Percentiles rank a stretch among this genome's conserved stretches.
phyloP scores from a whole-genome alignment of 2,113 vertebrate genomes.

The Psephotus haematonotus region DNA sequence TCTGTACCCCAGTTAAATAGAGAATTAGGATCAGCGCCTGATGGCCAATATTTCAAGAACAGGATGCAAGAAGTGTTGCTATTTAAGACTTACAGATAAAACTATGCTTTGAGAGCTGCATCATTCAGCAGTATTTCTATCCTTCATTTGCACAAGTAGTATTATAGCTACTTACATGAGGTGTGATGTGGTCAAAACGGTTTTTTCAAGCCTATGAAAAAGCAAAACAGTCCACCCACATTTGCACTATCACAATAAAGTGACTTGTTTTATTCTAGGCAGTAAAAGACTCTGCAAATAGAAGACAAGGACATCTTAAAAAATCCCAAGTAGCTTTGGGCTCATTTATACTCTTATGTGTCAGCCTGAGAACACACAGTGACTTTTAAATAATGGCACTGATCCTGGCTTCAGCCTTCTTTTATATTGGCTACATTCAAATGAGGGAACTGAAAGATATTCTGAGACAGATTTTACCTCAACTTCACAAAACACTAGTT shows the following conservation, averaged over 20 bases:
- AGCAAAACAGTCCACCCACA: not conserved
- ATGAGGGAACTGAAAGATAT: not conserved
- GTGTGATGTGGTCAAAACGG: not conserved
- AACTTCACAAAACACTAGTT: not conserved
- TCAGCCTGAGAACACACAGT: not conserved
- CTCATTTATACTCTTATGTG: not conserved
- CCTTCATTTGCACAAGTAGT: not conserved
- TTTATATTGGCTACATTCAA: not conserved
- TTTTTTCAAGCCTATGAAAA: not conserved
- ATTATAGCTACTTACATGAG: not conserved
- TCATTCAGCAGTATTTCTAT: not conserved
- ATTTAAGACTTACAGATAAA: not conserved
- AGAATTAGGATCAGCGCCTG: not conserved
- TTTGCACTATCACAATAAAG: not conserved
- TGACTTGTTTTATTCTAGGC: not conserved
- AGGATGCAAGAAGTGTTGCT: not conserved
- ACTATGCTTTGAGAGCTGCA: not conserved
- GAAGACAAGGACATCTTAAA: not conserved
- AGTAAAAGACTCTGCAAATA: not conserved
- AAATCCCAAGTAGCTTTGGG: not conserved
- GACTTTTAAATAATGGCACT: not conserved
- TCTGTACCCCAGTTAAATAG: not conserved
- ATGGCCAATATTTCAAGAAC: not conserved
- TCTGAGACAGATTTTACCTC: not conserved
- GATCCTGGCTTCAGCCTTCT: not conserved